These are phyloP conservation scores for Synergus itoensis DNA, from an alignment of 2,888 invertebrate genomes.

Conservation along the genomic window DNA sequence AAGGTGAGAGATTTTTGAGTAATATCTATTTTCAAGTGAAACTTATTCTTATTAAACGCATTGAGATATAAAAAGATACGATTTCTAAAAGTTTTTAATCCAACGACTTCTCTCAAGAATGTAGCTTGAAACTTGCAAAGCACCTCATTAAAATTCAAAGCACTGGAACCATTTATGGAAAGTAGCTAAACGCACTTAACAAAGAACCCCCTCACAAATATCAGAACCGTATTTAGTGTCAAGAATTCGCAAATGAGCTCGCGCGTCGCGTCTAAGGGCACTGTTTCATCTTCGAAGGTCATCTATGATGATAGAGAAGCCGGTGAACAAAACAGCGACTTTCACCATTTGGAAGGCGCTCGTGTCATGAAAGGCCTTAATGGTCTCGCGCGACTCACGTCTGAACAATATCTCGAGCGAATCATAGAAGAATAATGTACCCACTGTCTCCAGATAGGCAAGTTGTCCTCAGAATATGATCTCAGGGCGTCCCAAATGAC, in stretches of 20 bases:
- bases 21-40: too few relatives aligned
- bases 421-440: conserved; percentile 12
- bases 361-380: conserved; percentile 40
- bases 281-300: conserved; percentile 56
- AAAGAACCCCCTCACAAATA: conserved; percentile 21
- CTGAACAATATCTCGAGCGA: conserved; percentile 5
- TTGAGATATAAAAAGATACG: not conserved
- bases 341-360: conserved; percentile 34
- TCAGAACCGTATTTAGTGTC: conserved; percentile 6
- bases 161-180: conserved; percentile 1
- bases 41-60: not conserved
- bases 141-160: conserved; percentile 2
- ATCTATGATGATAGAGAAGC: conserved; percentile 48
- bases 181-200: conserved; percentile 4
- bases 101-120: not conserved
- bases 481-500: conserved; percentile 1
- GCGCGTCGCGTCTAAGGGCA: conserved; percentile 45
- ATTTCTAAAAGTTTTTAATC: not conserved
- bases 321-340: conserved; percentile 22
- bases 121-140: not conserved
- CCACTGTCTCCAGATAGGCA: conserved; percentile 23
- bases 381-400: conserved; percentile 36
- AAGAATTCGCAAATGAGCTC: conserved; percentile 34
- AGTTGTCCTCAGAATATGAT: conserved; percentile 28
- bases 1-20: not conserved